Evolutionary conservation across 2,113 vertebrate genomes (phyloP).

Genomic region (Nesogale talazaci): DNA sequence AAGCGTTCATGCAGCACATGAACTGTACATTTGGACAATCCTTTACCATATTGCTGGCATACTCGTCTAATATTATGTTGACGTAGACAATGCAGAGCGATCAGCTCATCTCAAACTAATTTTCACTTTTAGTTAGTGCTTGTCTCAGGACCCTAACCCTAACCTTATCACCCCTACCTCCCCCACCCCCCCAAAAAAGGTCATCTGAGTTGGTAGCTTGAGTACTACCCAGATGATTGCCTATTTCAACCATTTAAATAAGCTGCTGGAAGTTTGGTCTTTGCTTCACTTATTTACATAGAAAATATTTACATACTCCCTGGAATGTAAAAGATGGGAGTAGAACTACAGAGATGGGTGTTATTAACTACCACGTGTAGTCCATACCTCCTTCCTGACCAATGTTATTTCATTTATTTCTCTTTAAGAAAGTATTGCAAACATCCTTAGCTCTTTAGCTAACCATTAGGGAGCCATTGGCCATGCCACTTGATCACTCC

Average conservation of each 20-base stretch:
- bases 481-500: not conserved
- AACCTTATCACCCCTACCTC: no score
- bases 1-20: no score
- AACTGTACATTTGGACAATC: no score
- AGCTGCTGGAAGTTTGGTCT: constrained; percentile 7
- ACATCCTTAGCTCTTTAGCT: no score
- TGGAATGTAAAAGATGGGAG: not conserved
- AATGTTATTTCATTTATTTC: not conserved
- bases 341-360: no score
- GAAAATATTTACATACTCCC: not conserved
- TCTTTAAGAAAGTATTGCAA: not conserved
- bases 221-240: no score
- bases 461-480: not conserved
- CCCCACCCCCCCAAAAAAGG: not conserved
- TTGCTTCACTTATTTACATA: not conserved
- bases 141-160: not conserved
- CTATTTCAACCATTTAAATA: constrained; percentile 11
- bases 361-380: no score
- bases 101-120: not conserved
- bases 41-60: no score
- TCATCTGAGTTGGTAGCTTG: not conserved
- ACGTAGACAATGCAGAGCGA: not conserved
- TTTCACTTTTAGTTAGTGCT: constrained; percentile 22
- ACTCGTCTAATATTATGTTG: not conserved
- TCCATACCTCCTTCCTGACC: not conserved